These are phyloP conservation scores for Pyrochroa serraticornis DNA, from an alignment of 2,888 invertebrate genomes.

Conservation along the genomic window DNA sequence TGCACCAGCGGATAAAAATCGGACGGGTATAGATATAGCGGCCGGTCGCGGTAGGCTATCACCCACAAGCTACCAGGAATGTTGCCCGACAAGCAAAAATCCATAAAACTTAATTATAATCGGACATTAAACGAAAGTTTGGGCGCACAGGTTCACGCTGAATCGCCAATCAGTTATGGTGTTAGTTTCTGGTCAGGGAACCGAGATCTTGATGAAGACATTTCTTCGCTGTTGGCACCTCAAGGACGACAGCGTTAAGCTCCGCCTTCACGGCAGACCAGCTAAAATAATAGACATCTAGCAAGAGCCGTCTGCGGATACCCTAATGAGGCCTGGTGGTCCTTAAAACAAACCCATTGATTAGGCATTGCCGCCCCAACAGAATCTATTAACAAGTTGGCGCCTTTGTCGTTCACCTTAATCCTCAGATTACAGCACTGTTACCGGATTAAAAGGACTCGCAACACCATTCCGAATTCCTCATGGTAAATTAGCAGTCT, in stretches of 20 bases:
- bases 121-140: constrained; percentile 28
- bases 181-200: constrained; percentile 33
- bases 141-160: constrained; percentile 18
- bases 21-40: constrained; percentile 1
- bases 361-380: neutral
- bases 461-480: too few species aligned
- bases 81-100: constrained; percentile 31
- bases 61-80: constrained; percentile 25
- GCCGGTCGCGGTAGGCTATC: constrained; percentile 19
- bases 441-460: too few species aligned
- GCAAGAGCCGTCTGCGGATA: neutral
- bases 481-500: too few species aligned
- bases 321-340: too few species aligned
- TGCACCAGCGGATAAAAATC: constrained; percentile 16
- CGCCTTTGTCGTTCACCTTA: too few species aligned
- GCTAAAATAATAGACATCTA: constrained; percentile 37
- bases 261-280: constrained; percentile 31
- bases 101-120: constrained; percentile 37
- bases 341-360: neutral
- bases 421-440: too few species aligned
- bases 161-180: constrained; percentile 31
- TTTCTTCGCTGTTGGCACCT: constrained; percentile 53
- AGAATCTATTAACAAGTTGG: too few species aligned
- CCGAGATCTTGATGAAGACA: constrained; percentile 49
- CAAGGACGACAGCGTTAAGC: constrained; percentile 49